Conservation (phyloP, 1,140 invertebrate species). For the Laupala kohalensis region DNA sequence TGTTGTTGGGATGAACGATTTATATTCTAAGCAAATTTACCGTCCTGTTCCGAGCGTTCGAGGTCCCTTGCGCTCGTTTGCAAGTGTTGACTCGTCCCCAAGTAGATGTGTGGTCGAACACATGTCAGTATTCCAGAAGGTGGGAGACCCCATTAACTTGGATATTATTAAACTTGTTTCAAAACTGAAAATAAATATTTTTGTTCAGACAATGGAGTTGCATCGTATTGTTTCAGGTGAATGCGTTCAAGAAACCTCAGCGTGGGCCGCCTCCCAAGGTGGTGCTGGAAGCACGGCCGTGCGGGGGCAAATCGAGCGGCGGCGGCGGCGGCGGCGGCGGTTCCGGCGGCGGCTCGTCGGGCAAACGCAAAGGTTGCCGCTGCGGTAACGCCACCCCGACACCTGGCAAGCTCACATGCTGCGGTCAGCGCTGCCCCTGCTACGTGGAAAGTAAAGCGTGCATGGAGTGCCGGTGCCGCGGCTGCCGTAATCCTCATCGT, state of each 20-base stretch:
- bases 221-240: conserved; percentile 11
- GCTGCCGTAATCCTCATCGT: conserved; percentile 77
- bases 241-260: conserved; percentile 34
- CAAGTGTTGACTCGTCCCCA: too few species aligned
- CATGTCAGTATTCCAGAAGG: too few species aligned
- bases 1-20: too few species aligned
- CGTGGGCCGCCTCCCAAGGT: conserved; percentile 14
- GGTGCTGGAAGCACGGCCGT: too few species aligned
- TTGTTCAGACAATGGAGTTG: not conserved
- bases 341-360: conserved; percentile 26
- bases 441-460: conserved; percentile 79
- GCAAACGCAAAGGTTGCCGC: conserved; percentile 62
- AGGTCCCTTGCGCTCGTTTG: too few species aligned
- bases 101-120: too few species aligned
- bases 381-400: conserved; percentile 81
- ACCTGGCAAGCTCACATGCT: conserved; percentile 80
- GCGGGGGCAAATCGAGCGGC: too few species aligned
- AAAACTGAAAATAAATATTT: not conserved
- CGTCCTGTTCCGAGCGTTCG: too few species aligned
- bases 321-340: conserved; percentile 22
- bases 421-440: conserved; percentile 84
- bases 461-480: conserved; percentile 75
- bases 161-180: too few species aligned
- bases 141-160: too few species aligned
- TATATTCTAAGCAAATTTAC: too few species aligned